A percentile compares a stretch with the other conserved stretches of the same genome.
Evolutionary conservation across 2,113 vertebrate genomes (phyloP).

Genomic region (Alethe castanea): DNA sequence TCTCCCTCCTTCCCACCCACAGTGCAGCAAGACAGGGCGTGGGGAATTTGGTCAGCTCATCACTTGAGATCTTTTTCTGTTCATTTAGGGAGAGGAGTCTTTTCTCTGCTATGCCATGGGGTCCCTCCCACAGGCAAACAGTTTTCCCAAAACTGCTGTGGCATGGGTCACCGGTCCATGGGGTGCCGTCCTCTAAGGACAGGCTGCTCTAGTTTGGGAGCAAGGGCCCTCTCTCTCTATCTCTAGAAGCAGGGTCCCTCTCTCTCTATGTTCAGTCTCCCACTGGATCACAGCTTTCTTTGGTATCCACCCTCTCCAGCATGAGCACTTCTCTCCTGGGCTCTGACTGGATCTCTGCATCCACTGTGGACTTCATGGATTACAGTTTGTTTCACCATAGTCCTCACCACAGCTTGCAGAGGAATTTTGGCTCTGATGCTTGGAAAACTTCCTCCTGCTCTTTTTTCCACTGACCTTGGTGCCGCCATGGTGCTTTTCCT

Average conservation of each 20-base stretch:
- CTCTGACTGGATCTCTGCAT: neutral
- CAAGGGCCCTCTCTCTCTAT: neutral
- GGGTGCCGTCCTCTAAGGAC: neutral
- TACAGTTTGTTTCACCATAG: neutral
- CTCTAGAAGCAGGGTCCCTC: neutral
- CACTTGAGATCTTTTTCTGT: neutral
- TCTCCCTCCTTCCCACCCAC: neutral
- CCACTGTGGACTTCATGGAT: rapidly evolving
- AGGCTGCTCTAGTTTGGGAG: neutral
- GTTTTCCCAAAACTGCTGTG: neutral
- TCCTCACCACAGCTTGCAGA: neutral
- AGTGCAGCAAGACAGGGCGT: rapidly evolving
- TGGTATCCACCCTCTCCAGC: rapidly evolving
- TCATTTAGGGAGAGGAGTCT: neutral
- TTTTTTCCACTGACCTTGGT: neutral
- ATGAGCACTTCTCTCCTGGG: rapidly evolving
- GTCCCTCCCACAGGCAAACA: neutral
- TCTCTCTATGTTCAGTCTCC: neutral
- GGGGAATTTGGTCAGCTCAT: neutral
- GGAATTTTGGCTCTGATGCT: rapidly evolving
- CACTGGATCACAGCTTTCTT: neutral
- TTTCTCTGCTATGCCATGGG: neutral
- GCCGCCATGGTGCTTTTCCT: neutral
- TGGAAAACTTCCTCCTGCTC: neutral
- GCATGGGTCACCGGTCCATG: rapidly evolving